Evolutionary conservation across 2,888 invertebrate species (phyloP).

Genomic region (Lamellibrachia satsuma): DNA sequence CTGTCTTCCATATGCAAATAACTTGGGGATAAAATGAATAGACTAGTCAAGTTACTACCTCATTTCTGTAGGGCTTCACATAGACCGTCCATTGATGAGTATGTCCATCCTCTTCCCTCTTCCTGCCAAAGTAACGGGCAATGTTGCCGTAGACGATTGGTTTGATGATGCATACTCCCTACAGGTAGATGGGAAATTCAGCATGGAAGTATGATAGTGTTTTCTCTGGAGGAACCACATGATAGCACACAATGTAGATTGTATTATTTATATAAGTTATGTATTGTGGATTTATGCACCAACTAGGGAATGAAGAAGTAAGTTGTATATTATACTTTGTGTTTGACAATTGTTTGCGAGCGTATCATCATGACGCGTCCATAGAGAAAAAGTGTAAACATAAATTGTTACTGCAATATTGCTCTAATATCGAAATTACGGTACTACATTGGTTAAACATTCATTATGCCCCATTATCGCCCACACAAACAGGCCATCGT

Average conservation of each 20-base stretch:
- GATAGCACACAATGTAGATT: too few relatives aligned
- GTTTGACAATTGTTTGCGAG: too few relatives aligned
- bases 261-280: too few relatives aligned
- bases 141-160: slow-evolving; percentile 96
- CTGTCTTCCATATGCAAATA: too few relatives aligned
- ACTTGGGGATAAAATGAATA: background rate
- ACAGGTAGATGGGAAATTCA: slow-evolving; percentile 19
- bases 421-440: background rate
- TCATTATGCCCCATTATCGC: background rate
- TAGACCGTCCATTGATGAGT: slow-evolving; percentile 99
- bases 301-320: background rate
- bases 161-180: slow-evolving; percentile 76
- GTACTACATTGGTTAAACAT: background rate
- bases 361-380: background rate
- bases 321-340: background rate
- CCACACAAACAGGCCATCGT: background rate
- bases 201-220: background rate
- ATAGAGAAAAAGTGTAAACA: background rate
- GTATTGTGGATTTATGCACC: background rate
- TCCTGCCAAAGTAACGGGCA: slow-evolving; percentile 94
- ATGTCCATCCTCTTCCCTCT: slow-evolving; percentile 95
- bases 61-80: slow-evolving; percentile 84
- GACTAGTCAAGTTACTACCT: slow-evolving; percentile 45
- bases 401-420: background rate
- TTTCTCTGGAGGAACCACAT: background rate